Evolutionary conservation across 2,113 vertebrate genomes (phyloP), one percentile per base, ranked within the genome.

Genomic region (Megaceryle maxima): DNA sequence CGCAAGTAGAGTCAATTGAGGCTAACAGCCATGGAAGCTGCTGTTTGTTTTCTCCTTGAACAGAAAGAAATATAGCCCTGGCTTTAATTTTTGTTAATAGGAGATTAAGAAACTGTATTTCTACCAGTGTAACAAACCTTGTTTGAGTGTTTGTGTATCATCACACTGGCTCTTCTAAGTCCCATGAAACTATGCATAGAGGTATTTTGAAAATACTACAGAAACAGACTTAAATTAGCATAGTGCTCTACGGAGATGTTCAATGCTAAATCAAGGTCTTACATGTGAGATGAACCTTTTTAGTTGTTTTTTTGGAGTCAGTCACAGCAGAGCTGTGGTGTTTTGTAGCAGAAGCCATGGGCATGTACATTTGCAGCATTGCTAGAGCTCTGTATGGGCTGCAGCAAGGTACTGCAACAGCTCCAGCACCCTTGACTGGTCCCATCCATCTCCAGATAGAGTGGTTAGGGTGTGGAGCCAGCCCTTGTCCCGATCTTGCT

Each of bases 321-420:
- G 18, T 57, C 11, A 5, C 46, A 28, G 43, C 46, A 93, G 75
- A 77, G 16, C 19, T 55, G 46, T 37, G 31, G 19, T 62, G 46
- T 50, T 91, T 88, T 0, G 0, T 11, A 74, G 60, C 16, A 77
- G 79, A 69, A 77, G 22, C 14, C 37, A 5, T 6, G 44, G 15
- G 13, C 7, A 12, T 9, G 31, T 46, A 16, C 22, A 0, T 0
- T 33, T 70, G 12, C 31, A 35, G 48, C 60, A 60, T 1, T 48
- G 10, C 39, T 29, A 33, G 60, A 60, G 29, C 28, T 72, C 25
- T 46, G 26, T 44, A 39, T 17, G 43, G 6, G 31, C 56, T 72
- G 53, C 37, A 69, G 11, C 13, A 60, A 66, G 48, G 7, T 37
- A 55, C 1, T 0, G 0, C 0, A 1, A 31, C 63, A 59, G 28